Evolutionary conservation across 2,888 invertebrate genomes (phyloP), one percentile per base, ranked within the genome.

Genomic region (Platycheirus rosarum): DNA sequence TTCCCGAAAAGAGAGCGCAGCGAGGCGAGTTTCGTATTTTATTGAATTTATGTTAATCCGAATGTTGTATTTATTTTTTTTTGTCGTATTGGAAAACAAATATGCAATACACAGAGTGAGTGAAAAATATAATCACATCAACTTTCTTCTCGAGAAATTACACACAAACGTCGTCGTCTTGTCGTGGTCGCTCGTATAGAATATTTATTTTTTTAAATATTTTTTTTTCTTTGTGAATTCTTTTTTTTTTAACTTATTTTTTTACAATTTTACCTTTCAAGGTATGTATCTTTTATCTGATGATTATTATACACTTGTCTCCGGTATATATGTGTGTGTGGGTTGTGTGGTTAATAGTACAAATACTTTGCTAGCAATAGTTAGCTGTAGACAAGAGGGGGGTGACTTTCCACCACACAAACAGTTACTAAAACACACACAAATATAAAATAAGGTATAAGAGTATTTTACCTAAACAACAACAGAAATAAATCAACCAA

Each of bases 141-240:
- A 82, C 82, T 82, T 82, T 82, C 82, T 82, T 82, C 82, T 77
- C 57, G 68, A 77, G 57, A 82, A 77, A 73, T 82, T 82, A 77
- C 77, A 82, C 82, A 77, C 77, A 77, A 75, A 76, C 65, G 23
- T 65, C 40, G 65, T 68, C 23, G 69, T 35, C 69, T n/a, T n/a
- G 55, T 65, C 51, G n/a, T n/a, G 76, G 55, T 55, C 37, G 55
- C 42, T 71, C 51, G 71, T 63, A 62, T 49, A 82, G 82, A 77
- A 82, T 82, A 68, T 73, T 71, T 77, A 77, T 77, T 82, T 68
- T 51, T n/a, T n/a, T n/a, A n/a, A 51, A 62, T 76, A 71, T 60
- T 62, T 75, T 46, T 48, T 77, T 20, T 55, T 42, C 20, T 13
- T 71, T 62, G 46, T 69, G 16, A 29, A 49, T 62, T 49, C 69